These are phyloP conservation scores for Kuschelorhynchus macadamiae DNA, from an alignment of 2,888 invertebrate genomes.

Conservation along the genomic window DNA sequence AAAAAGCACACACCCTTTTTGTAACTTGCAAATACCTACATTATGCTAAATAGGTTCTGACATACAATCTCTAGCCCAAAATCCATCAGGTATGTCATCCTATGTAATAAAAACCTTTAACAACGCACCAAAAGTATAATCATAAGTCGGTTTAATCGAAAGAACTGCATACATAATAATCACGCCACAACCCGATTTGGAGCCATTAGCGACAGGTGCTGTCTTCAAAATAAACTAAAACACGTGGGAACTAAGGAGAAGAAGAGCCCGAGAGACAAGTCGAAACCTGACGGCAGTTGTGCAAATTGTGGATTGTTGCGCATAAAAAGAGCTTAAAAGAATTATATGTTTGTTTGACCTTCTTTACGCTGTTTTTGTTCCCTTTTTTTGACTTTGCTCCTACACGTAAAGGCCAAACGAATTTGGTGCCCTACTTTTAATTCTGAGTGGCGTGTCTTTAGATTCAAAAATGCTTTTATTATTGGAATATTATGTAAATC, in stretches of 20 bases:
- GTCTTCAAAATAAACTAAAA: constrained; percentile 47
- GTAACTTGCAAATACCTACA: no score
- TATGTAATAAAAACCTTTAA: constrained; percentile 26
- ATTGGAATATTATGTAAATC: no score
- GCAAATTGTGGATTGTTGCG: constrained; percentile 26
- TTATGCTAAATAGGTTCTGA: no score
- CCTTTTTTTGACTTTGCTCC: no score
- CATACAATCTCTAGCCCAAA: no score
- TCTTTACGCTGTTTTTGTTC: no score
- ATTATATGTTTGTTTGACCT: constrained; percentile 12
- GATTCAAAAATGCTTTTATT: no score
- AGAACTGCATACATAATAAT: constrained; percentile 41
- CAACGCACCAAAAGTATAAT: constrained; percentile 38
- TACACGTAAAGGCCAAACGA: no score
- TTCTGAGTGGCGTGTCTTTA: no score
- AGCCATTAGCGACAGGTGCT: constrained; percentile 49
- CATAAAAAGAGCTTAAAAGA: constrained; percentile 15
- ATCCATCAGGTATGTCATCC: constrained; percentile 10
- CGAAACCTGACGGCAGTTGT: constrained; percentile 33
- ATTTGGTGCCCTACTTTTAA: no score
- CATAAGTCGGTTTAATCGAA: constrained; percentile 43
- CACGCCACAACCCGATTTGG: constrained; percentile 43
- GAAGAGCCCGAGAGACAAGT: constrained; percentile 21
- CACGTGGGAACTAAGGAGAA: constrained; percentile 31
- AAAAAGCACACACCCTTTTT: no score